Evolutionary conservation across 2,888 invertebrate genomes (phyloP).

Genomic region (Macaria notata): DNA sequence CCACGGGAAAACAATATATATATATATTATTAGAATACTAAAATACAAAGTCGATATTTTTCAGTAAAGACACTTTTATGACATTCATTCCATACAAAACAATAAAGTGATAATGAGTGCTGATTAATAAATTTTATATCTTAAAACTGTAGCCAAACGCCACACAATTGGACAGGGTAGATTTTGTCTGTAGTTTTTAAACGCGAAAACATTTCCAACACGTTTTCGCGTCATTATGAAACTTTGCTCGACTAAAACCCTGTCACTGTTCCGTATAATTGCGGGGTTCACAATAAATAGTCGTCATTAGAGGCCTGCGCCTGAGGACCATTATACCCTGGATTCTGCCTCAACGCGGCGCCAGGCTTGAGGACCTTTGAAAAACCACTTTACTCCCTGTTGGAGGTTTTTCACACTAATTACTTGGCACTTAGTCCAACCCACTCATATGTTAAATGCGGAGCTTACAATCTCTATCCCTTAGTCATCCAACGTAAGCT

Average conservation of each 20-base stretch:
- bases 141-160: too few relatives aligned
- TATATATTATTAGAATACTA: background rate
- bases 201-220: background rate
- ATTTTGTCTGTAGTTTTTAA: too few relatives aligned
- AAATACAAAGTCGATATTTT: too few relatives aligned
- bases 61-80: too few relatives aligned
- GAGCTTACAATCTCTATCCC: conserved; percentile 23
- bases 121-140: too few relatives aligned
- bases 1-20: conserved; percentile 16
- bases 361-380: conserved; percentile 39
- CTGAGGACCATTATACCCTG: conserved; percentile 47
- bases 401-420: conserved; percentile 59
- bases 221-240: conserved; percentile 15
- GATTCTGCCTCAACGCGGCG: conserved; percentile 35
- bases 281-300: conserved; percentile 40
- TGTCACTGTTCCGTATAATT: conserved; percentile 15
- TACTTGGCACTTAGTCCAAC: conserved; percentile 43
- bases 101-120: too few relatives aligned
- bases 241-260: conserved; percentile 22
- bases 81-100: too few relatives aligned
- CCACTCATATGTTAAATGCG: conserved; percentile 9
- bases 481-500: conserved; percentile 5
- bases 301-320: conserved; percentile 52
- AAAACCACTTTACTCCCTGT: conserved; percentile 45
- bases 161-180: too few relatives aligned